Conservation (phyloP, 1,140 invertebrate genomes). For the Philotrypesis tridentata region DNA sequence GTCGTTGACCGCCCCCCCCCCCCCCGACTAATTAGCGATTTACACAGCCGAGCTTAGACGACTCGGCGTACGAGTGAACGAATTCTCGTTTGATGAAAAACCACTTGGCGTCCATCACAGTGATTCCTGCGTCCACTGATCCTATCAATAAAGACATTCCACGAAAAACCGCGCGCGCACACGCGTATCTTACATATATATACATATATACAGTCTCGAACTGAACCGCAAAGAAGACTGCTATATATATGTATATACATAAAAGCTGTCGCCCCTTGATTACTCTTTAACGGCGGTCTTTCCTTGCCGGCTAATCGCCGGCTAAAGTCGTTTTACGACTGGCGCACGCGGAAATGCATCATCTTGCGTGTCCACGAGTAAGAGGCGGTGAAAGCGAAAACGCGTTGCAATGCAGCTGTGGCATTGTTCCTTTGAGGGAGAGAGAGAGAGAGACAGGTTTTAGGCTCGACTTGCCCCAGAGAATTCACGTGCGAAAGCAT, state of each 20-base stretch:
- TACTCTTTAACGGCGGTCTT: neutral
- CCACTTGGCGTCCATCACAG: neutral
- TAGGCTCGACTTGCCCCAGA: conserved; percentile 28
- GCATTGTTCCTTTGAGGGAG: conserved; percentile 3
- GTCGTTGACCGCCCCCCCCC: too few species aligned
- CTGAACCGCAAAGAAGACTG: neutral
- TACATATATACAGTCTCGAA: too few species aligned
- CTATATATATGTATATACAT: too few species aligned
- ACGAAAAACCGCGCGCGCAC: neutral
- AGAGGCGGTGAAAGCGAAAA: conserved; percentile 18
- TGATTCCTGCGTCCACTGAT: neutral
- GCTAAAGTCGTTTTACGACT: conserved; percentile 20
- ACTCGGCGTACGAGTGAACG: too few species aligned
- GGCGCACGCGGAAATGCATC: neutral
- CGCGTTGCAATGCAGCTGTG: conserved; percentile 7
- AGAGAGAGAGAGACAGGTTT: conserved; percentile 19
- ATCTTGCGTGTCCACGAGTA: conserved; percentile 1
- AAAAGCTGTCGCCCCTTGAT: neutral
- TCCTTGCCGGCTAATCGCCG: neutral
- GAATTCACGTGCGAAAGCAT: conserved; percentile 33
- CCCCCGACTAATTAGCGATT: too few species aligned
- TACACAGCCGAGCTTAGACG: too few species aligned
- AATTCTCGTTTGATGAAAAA: neutral
- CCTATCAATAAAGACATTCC: neutral
- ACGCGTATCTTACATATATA: too few species aligned